A percentile compares a stretch with the other conserved stretches of the same genome.
phyloP scores from a whole-genome alignment of 2,797 vertebrate species.

The Okamejei kenojei region DNA sequence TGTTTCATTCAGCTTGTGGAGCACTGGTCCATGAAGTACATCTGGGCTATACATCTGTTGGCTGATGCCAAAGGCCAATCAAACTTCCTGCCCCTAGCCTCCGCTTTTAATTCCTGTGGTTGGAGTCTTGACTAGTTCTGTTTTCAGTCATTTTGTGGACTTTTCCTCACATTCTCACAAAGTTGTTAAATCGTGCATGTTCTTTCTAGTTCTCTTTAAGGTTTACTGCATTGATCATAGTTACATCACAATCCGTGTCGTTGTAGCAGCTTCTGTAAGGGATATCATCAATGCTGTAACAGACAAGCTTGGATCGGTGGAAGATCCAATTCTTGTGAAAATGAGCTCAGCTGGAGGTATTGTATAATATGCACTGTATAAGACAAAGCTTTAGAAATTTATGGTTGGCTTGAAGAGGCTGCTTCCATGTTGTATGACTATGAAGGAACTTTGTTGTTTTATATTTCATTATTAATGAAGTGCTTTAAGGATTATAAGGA shows the following conservation, averaged over 20 bases:
- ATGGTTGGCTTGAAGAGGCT: too few relatives aligned
- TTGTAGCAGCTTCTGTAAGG: slow-evolving; percentile 75
- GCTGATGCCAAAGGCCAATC: too few relatives aligned
- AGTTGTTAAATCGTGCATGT: slow-evolving; percentile 32
- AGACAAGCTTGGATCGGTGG: slow-evolving; percentile 87
- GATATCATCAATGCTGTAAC: slow-evolving; percentile 82
- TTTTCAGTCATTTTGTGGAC: not conserved
- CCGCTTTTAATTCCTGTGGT: too few relatives aligned
- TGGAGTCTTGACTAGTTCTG: not conserved
- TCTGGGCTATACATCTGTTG: too few relatives aligned
- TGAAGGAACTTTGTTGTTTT: not conserved
- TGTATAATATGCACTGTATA: slow-evolving; percentile 39
- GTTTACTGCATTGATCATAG: slow-evolving; percentile 95
- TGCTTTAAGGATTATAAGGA: not conserved
- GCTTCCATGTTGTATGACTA: too few relatives aligned
- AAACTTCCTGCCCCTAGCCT: too few relatives aligned
- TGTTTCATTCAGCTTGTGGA: too few relatives aligned
- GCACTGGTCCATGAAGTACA: too few relatives aligned
- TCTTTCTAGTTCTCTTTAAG: slow-evolving; percentile 81
- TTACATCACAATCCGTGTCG: slow-evolving; percentile 88
- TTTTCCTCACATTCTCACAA: slow-evolving; percentile 9
- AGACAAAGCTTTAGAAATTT: not conserved
- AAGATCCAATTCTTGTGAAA: slow-evolving; percentile 81
- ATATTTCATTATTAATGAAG: too few relatives aligned
- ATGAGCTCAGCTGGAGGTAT: slow-evolving; percentile 95